Evolutionary conservation across 2,888 invertebrate species (phyloP), one percentile per base, ranked within the genome.

Genomic region (Copidosoma aretas): DNA sequence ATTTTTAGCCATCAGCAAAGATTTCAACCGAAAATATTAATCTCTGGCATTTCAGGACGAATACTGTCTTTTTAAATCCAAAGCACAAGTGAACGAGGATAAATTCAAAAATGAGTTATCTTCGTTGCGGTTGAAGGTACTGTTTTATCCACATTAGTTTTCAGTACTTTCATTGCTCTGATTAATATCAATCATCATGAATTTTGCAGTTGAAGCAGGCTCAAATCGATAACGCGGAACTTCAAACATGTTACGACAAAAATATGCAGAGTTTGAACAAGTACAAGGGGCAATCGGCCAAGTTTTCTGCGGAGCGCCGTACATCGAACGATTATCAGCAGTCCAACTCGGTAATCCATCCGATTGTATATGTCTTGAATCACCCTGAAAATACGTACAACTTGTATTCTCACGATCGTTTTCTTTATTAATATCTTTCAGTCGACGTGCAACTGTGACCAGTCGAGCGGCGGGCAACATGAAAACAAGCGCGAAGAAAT

Each of bases 51-150:
- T 53, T 51, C 17, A 52, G 39, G 51, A 53, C 61, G 22, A 22
- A 22, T 17, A 41, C 65, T 60, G 64, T 53, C 65, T 81, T 67
- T 67, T 82, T 19, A 79, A 74, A 61, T 73, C 66, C 49, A 75
- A 80, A 39, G 75, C 73, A 41, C 64, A 57, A 51, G 68, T 68
- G 22, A 71, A 75, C 15, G 76, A 79, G 49, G 75, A 72, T 22
- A 78, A 75, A 74, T 74, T 74, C 1, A 78, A 76, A 51, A 75
- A 76, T 53, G 76, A 79, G 53, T 71, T 77, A 64, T 74, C 67
- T 43, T 72, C 75, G 51, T 76, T 78, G 54, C 75, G 77, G 43
- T 73, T 41, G 77, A 75, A 75, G 17, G 77, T 75, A 66, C 24
- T 21, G 62, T 58, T 43, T 39, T 19, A 39, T 25, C 12, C 8